Conservation (phyloP, 1,140 invertebrate genomes). For the Drosophila hydei region DNA sequence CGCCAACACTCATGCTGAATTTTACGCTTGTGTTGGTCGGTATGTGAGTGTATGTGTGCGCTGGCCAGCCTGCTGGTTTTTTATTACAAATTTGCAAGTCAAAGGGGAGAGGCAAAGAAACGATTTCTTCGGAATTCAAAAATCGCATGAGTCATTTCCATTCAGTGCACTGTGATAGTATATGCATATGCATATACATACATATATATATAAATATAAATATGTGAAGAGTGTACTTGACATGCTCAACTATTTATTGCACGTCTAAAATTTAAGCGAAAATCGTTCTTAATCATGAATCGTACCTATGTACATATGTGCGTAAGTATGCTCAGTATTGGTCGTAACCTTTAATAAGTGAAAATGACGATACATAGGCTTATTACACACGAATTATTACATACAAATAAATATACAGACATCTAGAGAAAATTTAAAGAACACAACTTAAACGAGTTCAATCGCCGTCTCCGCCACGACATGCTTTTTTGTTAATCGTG, state of each 20-base stretch:
- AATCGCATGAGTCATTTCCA: slow-evolving; percentile 56
- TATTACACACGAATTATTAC: too few species aligned
- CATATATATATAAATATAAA: neutral
- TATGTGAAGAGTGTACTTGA: too few species aligned
- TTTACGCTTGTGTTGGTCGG: slow-evolving; percentile 5
- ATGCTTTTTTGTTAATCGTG: slow-evolving; percentile 37
- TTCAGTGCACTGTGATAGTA: slow-evolving; percentile 16
- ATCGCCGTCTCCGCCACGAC: slow-evolving; percentile 42
- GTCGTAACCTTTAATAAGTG: slow-evolving; percentile 55
- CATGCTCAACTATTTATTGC: too few species aligned
- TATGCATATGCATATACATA: neutral
- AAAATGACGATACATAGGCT: slow-evolving; percentile 1
- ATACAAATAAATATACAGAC: slow-evolving; percentile 25
- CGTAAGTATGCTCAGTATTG: slow-evolving; percentile 28
- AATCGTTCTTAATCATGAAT: neutral
- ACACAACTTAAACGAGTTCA: slow-evolving; percentile 72
- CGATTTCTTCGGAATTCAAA: slow-evolving; percentile 55
- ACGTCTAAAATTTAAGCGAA: neutral
- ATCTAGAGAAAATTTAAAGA: slow-evolving; percentile 34
- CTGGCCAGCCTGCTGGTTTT: slow-evolving; percentile 22
- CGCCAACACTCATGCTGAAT: slow-evolving; percentile 19
- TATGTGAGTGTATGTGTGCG: slow-evolving; percentile 5
- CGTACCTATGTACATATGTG: neutral
- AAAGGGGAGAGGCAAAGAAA: slow-evolving; percentile 39
- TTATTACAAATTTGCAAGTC: slow-evolving; percentile 40